These are phyloP conservation scores for Amblyopsis hoosieri DNA, from an alignment of 2,797 vertebrate genomes.

Conservation along the genomic window DNA sequence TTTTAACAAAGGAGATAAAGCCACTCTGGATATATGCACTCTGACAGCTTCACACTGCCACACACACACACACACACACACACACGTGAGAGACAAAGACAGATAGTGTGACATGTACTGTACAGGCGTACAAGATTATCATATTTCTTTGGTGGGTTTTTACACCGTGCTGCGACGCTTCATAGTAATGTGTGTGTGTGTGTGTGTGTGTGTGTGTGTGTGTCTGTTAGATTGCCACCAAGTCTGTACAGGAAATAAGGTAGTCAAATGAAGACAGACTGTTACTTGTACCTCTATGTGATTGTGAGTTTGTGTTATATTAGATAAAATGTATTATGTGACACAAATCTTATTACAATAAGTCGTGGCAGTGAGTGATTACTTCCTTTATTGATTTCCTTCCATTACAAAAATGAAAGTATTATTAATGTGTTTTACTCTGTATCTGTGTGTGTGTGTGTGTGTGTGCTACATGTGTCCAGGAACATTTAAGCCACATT, in stretches of 20 bases:
- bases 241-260: too few relatives aligned
- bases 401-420: constrained; percentile 69
- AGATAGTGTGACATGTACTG: constrained; percentile 20
- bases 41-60: constrained; percentile 67
- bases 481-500: constrained; percentile 94
- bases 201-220: constrained; percentile 10
- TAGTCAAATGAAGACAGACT: constrained; percentile 27
- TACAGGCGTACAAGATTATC: constrained; percentile 9
- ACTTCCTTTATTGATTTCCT: constrained; percentile 62
- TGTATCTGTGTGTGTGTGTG: constrained; percentile 6
- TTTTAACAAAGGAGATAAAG: constrained; percentile 61
- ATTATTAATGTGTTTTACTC: constrained; percentile 48
- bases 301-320: constrained; percentile 41
- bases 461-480: constrained; percentile 43
- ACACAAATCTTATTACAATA: constrained; percentile 54
- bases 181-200: not conserved
- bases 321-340: constrained; percentile 44
- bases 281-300: constrained; percentile 30
- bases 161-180: not conserved
- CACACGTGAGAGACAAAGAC: constrained; percentile 1
- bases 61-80: constrained; percentile 8
- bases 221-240: too few relatives aligned
- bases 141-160: not conserved
- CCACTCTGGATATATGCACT: constrained; percentile 65
- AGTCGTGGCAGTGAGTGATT: constrained; percentile 63